These are phyloP conservation scores for Sicus ferrugineus DNA, from an alignment of 2,888 invertebrate genomes.

Conservation along the genomic window DNA sequence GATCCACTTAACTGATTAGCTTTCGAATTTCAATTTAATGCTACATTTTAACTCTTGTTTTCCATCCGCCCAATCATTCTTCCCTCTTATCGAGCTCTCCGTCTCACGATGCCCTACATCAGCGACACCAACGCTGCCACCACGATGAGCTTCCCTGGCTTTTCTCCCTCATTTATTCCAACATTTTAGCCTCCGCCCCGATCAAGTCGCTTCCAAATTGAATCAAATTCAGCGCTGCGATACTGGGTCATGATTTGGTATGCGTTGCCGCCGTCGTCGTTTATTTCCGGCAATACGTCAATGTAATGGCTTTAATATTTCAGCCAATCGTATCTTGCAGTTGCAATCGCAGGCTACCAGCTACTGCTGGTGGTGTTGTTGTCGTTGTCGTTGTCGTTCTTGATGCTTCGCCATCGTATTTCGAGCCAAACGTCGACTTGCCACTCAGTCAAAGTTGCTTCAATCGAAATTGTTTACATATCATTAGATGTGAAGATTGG, in stretches of 20 bases:
- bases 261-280: slow-evolving; percentile 20
- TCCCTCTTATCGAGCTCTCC: not conserved
- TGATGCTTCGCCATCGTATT: not conserved
- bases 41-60: slow-evolving; percentile 23
- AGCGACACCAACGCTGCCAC: not conserved
- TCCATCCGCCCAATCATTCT: not conserved
- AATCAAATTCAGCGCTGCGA: not conserved
- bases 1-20: slow-evolving; percentile 1
- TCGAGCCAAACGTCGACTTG: too few relatives aligned
- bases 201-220: slow-evolving; percentile 9
- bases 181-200: slow-evolving; percentile 6
- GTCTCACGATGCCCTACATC: not conserved
- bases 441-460: not conserved
- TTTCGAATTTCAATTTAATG: slow-evolving; percentile 34
- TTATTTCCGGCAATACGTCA: slow-evolving; percentile 29
- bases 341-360: not conserved
- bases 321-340: slow-evolving; percentile 9
- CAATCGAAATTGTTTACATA: slow-evolving; percentile 18
- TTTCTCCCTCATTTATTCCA: slow-evolving; percentile 26
- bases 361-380: not conserved
- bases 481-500: slow-evolving; percentile 20
- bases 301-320: slow-evolving; percentile 30
- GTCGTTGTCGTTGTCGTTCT: slow-evolving; percentile 13
- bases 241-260: slow-evolving; percentile 8
- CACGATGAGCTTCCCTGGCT: not conserved